Conservation (phyloP, 2,113 vertebrate species). For the Fulica atra region DNA sequence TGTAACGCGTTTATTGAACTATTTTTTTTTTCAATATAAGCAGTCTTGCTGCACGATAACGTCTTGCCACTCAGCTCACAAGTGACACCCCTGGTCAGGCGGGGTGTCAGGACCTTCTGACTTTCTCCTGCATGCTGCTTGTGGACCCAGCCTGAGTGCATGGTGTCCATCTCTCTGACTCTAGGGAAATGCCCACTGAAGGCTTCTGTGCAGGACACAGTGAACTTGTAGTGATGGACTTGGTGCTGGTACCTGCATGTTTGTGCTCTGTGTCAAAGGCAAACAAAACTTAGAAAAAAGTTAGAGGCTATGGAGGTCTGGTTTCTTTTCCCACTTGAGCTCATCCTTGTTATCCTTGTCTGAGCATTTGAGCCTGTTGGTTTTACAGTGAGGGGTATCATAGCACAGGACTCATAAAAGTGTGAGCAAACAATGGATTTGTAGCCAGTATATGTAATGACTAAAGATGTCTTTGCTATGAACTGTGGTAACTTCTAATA, state of each 20-base stretch:
- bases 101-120: neutral
- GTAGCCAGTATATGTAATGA: accelerated
- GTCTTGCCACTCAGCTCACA: neutral
- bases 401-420: neutral
- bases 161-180: accelerated
- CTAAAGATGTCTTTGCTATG: neutral
- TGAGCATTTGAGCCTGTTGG: neutral
- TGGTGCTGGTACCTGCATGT: neutral
- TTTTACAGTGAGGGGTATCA: neutral
- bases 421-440: neutral
- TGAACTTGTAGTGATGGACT: neutral
- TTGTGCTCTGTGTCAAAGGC: neutral
- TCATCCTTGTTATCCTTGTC: neutral
- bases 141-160: neutral
- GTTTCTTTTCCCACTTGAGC: neutral
- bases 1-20: neutral
- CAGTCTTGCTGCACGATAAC: accelerated
- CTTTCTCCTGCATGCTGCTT: neutral
- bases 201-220: neutral
- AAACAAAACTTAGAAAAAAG: neutral
- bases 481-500: neutral
- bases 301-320: neutral
- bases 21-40: neutral
- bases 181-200: neutral
- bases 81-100: neutral